phyloP scores from a whole-genome alignment of 2,888 invertebrate genomes.

The Netelia fuscicornis region DNA sequence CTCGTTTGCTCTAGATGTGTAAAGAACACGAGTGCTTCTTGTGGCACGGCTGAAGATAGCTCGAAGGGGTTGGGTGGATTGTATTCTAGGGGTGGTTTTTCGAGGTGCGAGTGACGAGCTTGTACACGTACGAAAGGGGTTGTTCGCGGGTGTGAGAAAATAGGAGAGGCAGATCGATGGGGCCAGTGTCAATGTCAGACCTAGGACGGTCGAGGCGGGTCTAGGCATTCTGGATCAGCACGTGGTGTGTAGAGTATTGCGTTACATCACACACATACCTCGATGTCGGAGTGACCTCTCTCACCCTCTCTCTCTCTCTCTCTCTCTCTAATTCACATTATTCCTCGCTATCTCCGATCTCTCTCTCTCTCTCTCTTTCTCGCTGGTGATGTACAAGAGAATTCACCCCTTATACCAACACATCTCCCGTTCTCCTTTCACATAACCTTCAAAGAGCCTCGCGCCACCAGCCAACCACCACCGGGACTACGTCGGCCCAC shows the following conservation, averaged over 20 bases:
- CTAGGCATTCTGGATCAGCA: conserved; percentile 64
- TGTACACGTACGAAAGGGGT: conserved; percentile 28
- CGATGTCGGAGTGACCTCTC: conserved; percentile 76
- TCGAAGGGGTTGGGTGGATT: not conserved
- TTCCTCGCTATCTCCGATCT: not conserved
- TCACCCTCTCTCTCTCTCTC: conserved; percentile 6
- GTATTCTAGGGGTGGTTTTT: not conserved
- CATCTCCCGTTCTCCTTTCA: conserved; percentile 59
- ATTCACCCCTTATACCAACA: conserved; percentile 45
- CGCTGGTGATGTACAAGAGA: conserved; percentile 20
- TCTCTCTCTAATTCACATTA: not conserved
- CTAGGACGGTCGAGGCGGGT: conserved; percentile 74
- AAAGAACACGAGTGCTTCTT: conserved; percentile 22
- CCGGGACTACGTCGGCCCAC: conserved; percentile 49
- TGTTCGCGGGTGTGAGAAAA: not conserved
- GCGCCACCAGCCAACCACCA: conserved; percentile 51
- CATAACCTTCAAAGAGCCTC: conserved; percentile 54
- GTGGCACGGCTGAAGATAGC: conserved; percentile 1
- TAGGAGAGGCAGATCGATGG: conserved; percentile 72
- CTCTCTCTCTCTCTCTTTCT: conserved; percentile 12
- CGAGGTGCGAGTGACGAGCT: conserved; percentile 18
- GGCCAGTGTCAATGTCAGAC: conserved; percentile 82
- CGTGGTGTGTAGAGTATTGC: conserved; percentile 71
- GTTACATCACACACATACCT: conserved; percentile 62
- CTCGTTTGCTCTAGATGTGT: conserved; percentile 25